A percentile compares a stretch with the other conserved stretches of the same genome.
Evolutionary conservation across 2,888 invertebrate genomes (phyloP).

Genomic region (Cheilosia impressa): DNA sequence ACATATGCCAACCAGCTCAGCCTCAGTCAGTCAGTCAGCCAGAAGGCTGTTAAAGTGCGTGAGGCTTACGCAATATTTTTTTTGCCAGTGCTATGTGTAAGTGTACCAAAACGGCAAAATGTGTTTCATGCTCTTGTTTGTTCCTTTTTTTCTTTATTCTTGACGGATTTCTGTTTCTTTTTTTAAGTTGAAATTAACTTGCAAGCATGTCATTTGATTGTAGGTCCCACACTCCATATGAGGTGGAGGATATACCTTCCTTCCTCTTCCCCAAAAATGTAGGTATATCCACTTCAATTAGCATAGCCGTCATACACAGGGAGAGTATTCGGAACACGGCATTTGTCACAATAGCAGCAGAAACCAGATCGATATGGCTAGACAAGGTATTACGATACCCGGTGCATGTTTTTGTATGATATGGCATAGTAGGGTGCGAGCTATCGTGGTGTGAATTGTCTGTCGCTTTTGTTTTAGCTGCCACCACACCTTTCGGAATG

Average conservation of each 20-base stretch:
- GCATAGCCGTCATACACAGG: slow-evolving; percentile 50
- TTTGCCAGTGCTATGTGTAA: not conserved
- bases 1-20: slow-evolving; percentile 60
- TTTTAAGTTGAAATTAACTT: slow-evolving; percentile 25
- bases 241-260: slow-evolving; percentile 16
- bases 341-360: slow-evolving; percentile 54
- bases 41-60: slow-evolving; percentile 67
- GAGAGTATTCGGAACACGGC: slow-evolving; percentile 51
- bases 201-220: slow-evolving; percentile 16
- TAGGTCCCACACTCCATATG: slow-evolving; percentile 22
- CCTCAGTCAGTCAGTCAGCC: slow-evolving; percentile 44
- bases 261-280: not conserved
- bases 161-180: slow-evolving; percentile 6
- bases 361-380: slow-evolving; percentile 73
- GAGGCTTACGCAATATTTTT: slow-evolving; percentile 59
- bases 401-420: slow-evolving; percentile 54
- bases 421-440: slow-evolving; percentile 45
- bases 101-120: slow-evolving; percentile 17
- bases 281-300: slow-evolving; percentile 70
- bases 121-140: slow-evolving; percentile 5
- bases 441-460: slow-evolving; percentile 60
- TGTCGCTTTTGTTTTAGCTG: slow-evolving; percentile 55
- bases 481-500: slow-evolving; percentile 36
- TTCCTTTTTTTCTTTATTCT: not conserved
- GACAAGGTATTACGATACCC: slow-evolving; percentile 72